Evolutionary conservation across 2,113 vertebrate species (phyloP).

Genomic region (Eudyptes chrysolophus): DNA sequence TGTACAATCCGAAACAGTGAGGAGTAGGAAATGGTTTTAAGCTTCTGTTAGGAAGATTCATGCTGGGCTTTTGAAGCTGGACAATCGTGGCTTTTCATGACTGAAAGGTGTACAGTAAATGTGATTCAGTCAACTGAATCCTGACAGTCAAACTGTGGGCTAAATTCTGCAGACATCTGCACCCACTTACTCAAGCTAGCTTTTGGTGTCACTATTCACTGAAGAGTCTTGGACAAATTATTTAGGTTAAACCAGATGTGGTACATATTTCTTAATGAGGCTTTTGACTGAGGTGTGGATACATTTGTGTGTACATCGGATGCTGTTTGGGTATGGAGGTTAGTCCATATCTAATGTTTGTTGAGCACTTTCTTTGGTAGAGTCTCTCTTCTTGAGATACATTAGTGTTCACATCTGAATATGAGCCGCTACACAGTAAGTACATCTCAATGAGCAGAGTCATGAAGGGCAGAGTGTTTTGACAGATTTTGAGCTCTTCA

Average conservation of each 20-base stretch:
- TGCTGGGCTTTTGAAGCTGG: neutral
- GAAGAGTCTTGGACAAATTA: neutral
- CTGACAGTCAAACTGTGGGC: neutral
- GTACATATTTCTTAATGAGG: neutral
- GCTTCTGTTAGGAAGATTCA: neutral
- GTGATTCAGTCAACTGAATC: neutral
- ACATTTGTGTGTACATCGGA: neutral
- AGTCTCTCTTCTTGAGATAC: neutral
- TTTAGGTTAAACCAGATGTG: neutral
- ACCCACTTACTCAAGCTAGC: neutral
- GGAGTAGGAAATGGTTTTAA: neutral
- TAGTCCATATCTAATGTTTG: neutral
- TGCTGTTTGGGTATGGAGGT: neutral
- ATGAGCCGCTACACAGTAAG: neutral
- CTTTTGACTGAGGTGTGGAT: neutral
- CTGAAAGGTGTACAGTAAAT: neutral
- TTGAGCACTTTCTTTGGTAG: neutral
- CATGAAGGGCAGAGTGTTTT: conserved; percentile 3
- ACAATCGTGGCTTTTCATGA: accelerated
- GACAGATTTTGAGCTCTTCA: conserved; percentile 57
- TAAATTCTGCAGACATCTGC: neutral
- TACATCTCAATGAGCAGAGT: neutral
- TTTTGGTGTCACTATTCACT: neutral
- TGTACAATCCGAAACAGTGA: neutral
- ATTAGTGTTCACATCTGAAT: neutral